These are phyloP conservation scores for Tyto alba DNA, from an alignment of 2,113 vertebrate species.

Conservation along the genomic window DNA sequence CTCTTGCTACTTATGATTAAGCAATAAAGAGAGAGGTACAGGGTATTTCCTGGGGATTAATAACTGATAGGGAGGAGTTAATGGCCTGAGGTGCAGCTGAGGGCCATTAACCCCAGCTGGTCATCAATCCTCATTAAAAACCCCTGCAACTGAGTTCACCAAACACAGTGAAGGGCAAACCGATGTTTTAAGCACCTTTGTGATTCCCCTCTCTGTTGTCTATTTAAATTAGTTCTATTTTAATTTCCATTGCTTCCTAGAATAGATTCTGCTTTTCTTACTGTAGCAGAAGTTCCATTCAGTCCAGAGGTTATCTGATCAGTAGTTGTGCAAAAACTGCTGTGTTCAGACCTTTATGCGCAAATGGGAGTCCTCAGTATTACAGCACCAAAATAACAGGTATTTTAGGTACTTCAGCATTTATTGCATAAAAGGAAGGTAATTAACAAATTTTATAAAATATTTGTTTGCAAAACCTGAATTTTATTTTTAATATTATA, in stretches of 20 bases:
- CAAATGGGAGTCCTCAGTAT: background rate
- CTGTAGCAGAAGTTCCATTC: background rate
- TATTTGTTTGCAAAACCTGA: background rate
- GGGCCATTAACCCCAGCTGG: slow-evolving; percentile 53
- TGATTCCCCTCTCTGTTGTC: background rate
- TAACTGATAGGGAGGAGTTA: slow-evolving; percentile 45
- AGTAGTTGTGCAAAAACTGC: background rate
- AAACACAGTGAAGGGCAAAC: slow-evolving; percentile 20
- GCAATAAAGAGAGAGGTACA: background rate
- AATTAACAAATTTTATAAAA: background rate
- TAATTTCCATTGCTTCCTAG: background rate
- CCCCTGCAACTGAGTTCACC: background rate
- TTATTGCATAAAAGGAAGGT: background rate
- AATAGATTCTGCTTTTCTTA: background rate
- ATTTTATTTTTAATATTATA: background rate
- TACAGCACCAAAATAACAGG: background rate
- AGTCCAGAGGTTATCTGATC: background rate
- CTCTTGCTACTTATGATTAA: slow-evolving; percentile 16
- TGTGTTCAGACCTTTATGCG: background rate
- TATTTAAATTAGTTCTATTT: background rate
- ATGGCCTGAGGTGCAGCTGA: slow-evolving; percentile 54
- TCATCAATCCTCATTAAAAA: slow-evolving; percentile 60
- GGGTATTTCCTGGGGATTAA: slow-evolving; percentile 51
- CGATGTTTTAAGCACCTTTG: background rate
- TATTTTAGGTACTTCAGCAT: background rate